A percentile compares a stretch with the other conserved stretches of the same genome.
These are phyloP conservation scores for Drosophila multiciliata DNA, from an alignment of 2,888 invertebrate genomes.

Conservation along the genomic window DNA sequence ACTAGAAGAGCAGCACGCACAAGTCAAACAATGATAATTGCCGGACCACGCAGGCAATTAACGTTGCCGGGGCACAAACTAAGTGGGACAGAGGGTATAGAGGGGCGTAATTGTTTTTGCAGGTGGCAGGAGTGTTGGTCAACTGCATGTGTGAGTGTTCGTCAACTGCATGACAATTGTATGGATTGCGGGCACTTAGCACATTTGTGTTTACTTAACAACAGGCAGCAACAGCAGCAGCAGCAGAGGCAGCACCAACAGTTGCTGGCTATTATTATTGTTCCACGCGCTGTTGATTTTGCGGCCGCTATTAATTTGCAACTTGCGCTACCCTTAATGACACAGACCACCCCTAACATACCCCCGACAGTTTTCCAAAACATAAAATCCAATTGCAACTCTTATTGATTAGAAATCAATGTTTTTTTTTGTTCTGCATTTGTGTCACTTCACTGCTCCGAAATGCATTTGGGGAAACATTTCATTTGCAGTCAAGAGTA, in stretches of 20 bases:
- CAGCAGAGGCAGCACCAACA: background rate
- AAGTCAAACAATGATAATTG: conserved; percentile 61
- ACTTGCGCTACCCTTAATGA: background rate
- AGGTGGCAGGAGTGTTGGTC: too few relatives aligned
- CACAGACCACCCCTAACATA: background rate
- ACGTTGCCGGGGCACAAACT: conserved; percentile 18
- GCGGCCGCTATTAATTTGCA: conserved; percentile 27
- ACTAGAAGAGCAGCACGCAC: conserved; percentile 46
- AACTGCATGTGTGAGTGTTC: background rate
- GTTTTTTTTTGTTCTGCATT: background rate
- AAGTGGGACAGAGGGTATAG: conserved; percentile 4
- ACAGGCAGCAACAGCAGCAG: conserved; percentile 1
- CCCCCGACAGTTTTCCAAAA: background rate
- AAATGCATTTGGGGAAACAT: conserved; percentile 71
- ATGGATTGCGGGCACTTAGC: conserved; percentile 30
- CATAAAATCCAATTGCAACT: background rate
- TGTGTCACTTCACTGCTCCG: conserved; percentile 23
- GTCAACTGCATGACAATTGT: conserved; percentile 33
- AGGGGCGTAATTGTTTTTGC: background rate
- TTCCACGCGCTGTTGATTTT: conserved; percentile 10
- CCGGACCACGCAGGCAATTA: conserved; percentile 54
- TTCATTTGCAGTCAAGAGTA: conserved; percentile 66
- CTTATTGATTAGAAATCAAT: conserved; percentile 44
- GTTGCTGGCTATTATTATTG: conserved; percentile 4
- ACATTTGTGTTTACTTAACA: conserved; percentile 35